phyloP scores from a whole-genome alignment of 1,140 invertebrate genomes.

The Acromyrmex charruanus region DNA sequence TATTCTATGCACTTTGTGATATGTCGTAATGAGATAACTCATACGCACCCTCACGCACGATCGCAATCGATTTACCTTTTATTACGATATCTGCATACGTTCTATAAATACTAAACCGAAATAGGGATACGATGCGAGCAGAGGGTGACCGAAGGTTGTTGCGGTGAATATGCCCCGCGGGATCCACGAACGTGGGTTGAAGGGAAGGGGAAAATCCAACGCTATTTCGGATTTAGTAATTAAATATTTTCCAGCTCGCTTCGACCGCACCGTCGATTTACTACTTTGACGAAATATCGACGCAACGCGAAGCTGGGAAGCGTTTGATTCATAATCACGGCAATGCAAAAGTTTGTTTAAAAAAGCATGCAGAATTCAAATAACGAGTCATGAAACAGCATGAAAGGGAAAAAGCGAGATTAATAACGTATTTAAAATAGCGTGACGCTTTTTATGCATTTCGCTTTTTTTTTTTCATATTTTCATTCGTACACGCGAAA shows the following conservation, averaged over 20 bases:
- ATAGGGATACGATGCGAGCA: conserved; percentile 40
- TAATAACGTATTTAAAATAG: conserved; percentile 15
- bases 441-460: neutral
- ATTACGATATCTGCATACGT: conserved; percentile 50
- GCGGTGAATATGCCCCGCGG: conserved; percentile 78
- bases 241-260: conserved; percentile 78
- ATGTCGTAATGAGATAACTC: conserved; percentile 35
- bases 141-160: conserved; percentile 71
- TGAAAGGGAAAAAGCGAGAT: neutral
- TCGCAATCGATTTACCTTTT: conserved; percentile 59
- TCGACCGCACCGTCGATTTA: conserved; percentile 57
- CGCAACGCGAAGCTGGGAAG: conserved; percentile 1
- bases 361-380: conserved; percentile 41
- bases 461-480: neutral
- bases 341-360: conserved; percentile 33
- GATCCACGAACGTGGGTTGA: conserved; percentile 57
- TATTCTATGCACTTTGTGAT: conserved; percentile 31
- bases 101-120: conserved; percentile 61
- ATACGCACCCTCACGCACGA: conserved; percentile 46
- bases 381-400: conserved; percentile 17
- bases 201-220: conserved; percentile 69
- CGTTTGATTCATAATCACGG: conserved; percentile 56
- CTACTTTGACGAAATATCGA: conserved; percentile 58
- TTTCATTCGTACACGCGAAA: neutral
- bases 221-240: conserved; percentile 84